Base-by-base conservation (phyloP, 2,797 vertebrate species). In the Gymnoscopelus microlampas region DNA sequence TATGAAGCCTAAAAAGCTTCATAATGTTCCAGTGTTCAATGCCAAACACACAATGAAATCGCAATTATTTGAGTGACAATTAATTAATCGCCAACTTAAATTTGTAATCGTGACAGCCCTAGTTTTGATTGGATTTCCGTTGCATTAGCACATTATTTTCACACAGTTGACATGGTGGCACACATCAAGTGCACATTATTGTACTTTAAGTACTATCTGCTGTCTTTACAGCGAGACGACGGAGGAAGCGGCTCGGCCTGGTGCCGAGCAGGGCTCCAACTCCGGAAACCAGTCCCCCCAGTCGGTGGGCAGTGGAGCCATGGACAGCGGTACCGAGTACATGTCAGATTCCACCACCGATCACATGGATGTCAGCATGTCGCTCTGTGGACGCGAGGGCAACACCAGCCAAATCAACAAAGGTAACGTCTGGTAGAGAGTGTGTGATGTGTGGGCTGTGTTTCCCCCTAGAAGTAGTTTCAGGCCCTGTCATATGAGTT, bases 341-440 rank as follows among this genome's bases (percentile, higher is more conserved):
- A 73, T 92, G 68, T 88, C 64, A 0, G 95, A 95, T 68, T 89
- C 91, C 0, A 66, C 83, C 24, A 75, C 71, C 0, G 94, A 93
- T 69, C 57, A 61, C 2, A 83, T 89, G 85, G 94, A 95, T 0
- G 48, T 91, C 61, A 92, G 90, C 9, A 91, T 99, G 86, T 99
- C 97, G 0, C 94, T 99, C 47, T 99, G 98, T 0, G 97, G 97
- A 29, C 93, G 93, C 48, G 94, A 95, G 61, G 92, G 89, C 0
- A 91, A 92, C 79, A 94, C 87, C 84, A 93, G 84, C 66, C 92
- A 96, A 66, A 95, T 99, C 80, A 95, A 95, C 8, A 88, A 72
- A 53, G 96, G 91, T 91, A 39, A 19, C 2, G 32, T 14, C 3
- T 12, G 23, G 44, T 15, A 24, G 14, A 29, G 48, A 6, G 53